A percentile compares a stretch with the other conserved stretches of the same genome.
These are phyloP conservation scores for Ascidia mentula DNA, from an alignment of 23 tunicate genomes.

Conservation along the genomic window DNA sequence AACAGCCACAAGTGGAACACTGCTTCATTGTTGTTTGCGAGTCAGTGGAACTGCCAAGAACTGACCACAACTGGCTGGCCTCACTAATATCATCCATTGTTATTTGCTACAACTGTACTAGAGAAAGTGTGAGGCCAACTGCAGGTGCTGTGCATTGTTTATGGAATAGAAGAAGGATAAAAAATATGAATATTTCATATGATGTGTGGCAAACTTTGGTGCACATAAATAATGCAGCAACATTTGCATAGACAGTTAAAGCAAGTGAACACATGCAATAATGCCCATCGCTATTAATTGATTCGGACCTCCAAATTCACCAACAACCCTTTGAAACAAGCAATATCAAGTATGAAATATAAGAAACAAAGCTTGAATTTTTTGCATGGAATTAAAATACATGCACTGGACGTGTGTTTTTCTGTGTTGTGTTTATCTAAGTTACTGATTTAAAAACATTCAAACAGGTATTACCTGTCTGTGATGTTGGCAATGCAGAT, in stretches of 20 bases:
- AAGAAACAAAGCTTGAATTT: too few species aligned
- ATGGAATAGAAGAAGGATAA: background rate
- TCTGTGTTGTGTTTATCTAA: too few species aligned
- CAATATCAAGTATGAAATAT: too few species aligned
- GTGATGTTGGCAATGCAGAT: slow-evolving; percentile 80
- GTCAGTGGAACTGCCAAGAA: slow-evolving; percentile 8
- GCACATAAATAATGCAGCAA: background rate
- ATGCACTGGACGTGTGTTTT: too few species aligned
- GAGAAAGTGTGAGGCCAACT: too few species aligned
- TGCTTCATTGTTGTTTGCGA: slow-evolving; percentile 36
- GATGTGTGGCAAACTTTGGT: background rate
- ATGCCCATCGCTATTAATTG: too few species aligned
- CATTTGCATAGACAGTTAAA: background rate
- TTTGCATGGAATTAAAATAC: too few species aligned
- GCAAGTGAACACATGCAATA: too few species aligned
- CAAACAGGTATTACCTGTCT: slow-evolving; percentile 72
- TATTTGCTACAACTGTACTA: too few species aligned
- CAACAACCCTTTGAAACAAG: too few species aligned
- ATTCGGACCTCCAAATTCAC: too few species aligned
- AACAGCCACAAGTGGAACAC: slow-evolving; percentile 67
- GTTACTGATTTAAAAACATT: too few species aligned
- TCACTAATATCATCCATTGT: background rate
- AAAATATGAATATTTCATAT: background rate
- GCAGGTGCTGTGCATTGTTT: background rate
- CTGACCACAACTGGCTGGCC: background rate